Base-by-base conservation (phyloP, 1,140 invertebrate species). In the Oryctes rhinoceros region DNA sequence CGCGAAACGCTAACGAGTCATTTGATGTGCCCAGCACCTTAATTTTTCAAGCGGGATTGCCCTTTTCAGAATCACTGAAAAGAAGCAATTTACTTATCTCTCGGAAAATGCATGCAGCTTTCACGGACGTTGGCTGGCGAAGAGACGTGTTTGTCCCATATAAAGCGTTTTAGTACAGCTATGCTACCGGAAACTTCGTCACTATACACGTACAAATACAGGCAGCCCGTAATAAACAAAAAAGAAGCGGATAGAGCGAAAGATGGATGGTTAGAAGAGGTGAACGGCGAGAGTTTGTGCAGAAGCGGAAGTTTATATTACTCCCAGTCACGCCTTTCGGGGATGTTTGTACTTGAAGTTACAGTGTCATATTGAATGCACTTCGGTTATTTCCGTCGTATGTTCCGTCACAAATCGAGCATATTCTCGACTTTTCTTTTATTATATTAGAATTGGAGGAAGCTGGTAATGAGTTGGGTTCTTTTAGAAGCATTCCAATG, bases 51-150 rank as follows among this genome's bases (percentile, higher is more conserved):
- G 53, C 53, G 53, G 15, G 53, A 59, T 59, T 59, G 53, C 53
- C 53, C 53, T 59, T 59, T 59, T 59, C 53, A 59, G 53, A 59
- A 59, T 59, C 53, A 59, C 53, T 59, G 53, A 59, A 59, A 59
- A 59, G 53, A 59, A 59, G 53, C 53, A 59, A 59, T 59, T 59
- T 59, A 59, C 53, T 59, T 59, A 59, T 59, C 53, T 59, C 53
- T n/a, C 53, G 53, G 15, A 18, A 18, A 59, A 59, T 59, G 53
- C 53, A 59, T 59, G 53, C 53, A 59, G 53, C 53, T 44, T 44
- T 44, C 39, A 18, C 15, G 15, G 53, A 59, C 18, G 53, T 18
- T 59, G 53, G 53, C 18, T 59, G 53, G 15, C 6, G n/a, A 6
- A 59, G 53, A 59, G 53, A 15, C 53, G 53, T 59, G 53, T 59